These are phyloP conservation scores for Eretmochelys imbricata DNA, from an alignment of 2,113 vertebrate genomes.

Conservation along the genomic window DNA sequence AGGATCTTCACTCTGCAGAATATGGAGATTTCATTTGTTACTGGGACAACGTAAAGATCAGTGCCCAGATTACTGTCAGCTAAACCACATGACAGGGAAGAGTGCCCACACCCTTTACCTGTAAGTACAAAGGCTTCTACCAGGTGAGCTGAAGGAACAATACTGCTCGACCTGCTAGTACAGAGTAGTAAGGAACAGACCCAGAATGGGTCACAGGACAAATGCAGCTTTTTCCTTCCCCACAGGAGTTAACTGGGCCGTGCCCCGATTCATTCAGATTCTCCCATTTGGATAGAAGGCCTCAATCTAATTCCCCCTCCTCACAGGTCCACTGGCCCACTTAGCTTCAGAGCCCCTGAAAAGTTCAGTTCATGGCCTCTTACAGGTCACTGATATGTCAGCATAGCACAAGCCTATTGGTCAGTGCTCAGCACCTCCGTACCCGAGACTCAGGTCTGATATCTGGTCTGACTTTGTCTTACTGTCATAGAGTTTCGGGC, in stretches of 20 bases:
- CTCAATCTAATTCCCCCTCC: neutral
- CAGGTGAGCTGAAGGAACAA: neutral
- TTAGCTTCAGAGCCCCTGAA: neutral
- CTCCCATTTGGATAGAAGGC: neutral
- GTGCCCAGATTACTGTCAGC: neutral
- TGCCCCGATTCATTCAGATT: neutral
- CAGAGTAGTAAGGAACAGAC: neutral
- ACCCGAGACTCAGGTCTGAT: neutral
- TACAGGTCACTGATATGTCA: neutral
- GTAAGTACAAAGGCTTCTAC: neutral
- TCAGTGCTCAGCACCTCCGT: neutral
- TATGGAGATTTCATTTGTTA: neutral
- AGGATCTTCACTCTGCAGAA: constrained; percentile 31
- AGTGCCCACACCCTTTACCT: accelerated
- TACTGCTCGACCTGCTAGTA: neutral
- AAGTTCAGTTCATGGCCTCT: neutral
- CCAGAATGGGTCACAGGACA: neutral
- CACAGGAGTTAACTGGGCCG: neutral
- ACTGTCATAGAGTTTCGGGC: neutral
- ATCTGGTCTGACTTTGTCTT: neutral
- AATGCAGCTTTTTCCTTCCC: neutral
- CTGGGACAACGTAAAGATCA: neutral
- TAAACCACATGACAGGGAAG: neutral
- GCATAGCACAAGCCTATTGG: too few relatives aligned
- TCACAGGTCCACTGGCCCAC: neutral